These are phyloP conservation scores for Muraenolepis orangiensis DNA, from an alignment of 2,797 vertebrate species.

Conservation along the genomic window DNA sequence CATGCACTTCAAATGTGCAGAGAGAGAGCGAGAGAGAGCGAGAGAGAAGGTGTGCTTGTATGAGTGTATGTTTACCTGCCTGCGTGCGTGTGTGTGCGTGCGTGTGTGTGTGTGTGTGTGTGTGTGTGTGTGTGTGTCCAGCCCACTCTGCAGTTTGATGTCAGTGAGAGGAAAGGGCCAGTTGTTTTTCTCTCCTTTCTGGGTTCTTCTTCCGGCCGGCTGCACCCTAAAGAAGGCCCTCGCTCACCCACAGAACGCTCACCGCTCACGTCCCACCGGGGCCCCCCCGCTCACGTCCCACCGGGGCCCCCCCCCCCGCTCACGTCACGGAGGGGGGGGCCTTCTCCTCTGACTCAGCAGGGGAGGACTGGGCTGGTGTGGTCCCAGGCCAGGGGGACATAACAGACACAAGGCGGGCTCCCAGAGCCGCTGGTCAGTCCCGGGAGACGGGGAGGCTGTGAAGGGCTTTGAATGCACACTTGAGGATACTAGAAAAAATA, in stretches of 20 bases:
- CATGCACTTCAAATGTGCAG: too few relatives aligned
- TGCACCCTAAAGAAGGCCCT: conserved; percentile 11
- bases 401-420: too few relatives aligned
- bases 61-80: too few relatives aligned
- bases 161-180: background rate
- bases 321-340: conserved; percentile 4
- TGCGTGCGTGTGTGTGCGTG: background rate
- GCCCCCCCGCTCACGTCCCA: conserved; percentile 13
- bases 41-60: too few relatives aligned
- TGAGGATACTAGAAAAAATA: background rate
- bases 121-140: background rate
- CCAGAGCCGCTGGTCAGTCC: too few relatives aligned
- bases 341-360: conserved; percentile 26
- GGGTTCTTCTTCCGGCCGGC: conserved; percentile 21
- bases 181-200: background rate
- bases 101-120: background rate
- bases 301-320: background rate
- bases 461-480: background rate
- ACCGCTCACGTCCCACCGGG: conserved; percentile 32
- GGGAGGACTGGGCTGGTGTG: background rate
- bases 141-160: background rate
- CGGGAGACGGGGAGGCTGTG: too few relatives aligned
- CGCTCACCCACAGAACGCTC: background rate
- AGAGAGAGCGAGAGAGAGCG: too few relatives aligned
- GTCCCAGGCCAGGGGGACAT: background rate